Base-by-base conservation (phyloP, 2,888 invertebrate species). In the Melanostoma mellinum region DNA sequence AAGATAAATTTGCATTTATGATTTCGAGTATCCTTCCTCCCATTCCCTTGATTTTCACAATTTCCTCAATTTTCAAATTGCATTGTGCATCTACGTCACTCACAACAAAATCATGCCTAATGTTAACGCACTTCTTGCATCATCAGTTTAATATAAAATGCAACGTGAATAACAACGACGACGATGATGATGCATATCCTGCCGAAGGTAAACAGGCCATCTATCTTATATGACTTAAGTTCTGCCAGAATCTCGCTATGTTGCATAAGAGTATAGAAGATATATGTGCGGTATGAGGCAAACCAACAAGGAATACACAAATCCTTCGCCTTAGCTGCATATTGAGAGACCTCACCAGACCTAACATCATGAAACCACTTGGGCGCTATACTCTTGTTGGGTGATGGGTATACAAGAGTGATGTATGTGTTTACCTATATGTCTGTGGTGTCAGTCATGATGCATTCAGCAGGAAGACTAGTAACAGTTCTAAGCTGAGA, bases 61-160 rank as follows among this genome's bases (percentile, higher is more conserved):
- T 38, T 30, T 8, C 9, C 5, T 20, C 20, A 6, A n/a, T 44
- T 44, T 44, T n/a, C 8, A 9, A 20, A 20, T 20, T 20, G 20
- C 20, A 20, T 32, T 52, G 42, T 53, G 20, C 53, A 40, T 67
- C 20, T 20, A 35, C 35, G 42, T 20, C 67, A 67, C 9, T 38
- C 69, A 20, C 32, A 10, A 56, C 44, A 48, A 42, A 50, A 63
- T 63, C 61, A 50, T 63, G 63, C 50, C 63, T 63, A 63, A 63
- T 50, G 63, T 65, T 48, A 65, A 81, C 80, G 56, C 76, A 65
- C 58, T 77, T 56, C 42, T 38, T 77, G 73, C 68, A 77, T 77
- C 73, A 58, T 68, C 68, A 74, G 78, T 82, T 78, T 78, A 82
- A 82, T 82, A 78, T 82, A 82, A 82, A 74, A 82, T 73, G 82